phyloP scores from a whole-genome alignment of 2,888 invertebrate species.

The Spisula subtruncata region DNA sequence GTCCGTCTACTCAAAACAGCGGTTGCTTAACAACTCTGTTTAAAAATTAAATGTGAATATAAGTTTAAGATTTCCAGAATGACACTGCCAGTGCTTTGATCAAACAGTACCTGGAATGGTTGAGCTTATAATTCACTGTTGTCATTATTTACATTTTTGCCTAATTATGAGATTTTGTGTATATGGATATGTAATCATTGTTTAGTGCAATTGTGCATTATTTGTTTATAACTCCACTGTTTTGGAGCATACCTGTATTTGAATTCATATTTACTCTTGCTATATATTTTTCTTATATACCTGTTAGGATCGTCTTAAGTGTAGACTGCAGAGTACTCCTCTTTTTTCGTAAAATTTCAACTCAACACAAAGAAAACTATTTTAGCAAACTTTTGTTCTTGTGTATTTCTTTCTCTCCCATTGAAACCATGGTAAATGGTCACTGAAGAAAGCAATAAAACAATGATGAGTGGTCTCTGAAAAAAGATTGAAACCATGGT shows the following conservation, averaged over 20 bases:
- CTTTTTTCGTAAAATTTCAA: slow-evolving; percentile 48
- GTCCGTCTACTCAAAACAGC: too few relatives aligned
- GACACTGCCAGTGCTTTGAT: too few relatives aligned
- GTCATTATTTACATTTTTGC: not conserved
- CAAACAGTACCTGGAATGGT: too few relatives aligned
- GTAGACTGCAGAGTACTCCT: slow-evolving; percentile 40
- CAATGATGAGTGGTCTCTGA: too few relatives aligned
- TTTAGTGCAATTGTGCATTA: slow-evolving; percentile 23
- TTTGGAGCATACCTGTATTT: slow-evolving; percentile 2
- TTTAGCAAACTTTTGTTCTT: slow-evolving; percentile 60
- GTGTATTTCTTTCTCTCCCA: slow-evolving; percentile 11
- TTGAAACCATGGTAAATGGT: too few relatives aligned
- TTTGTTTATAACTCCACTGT: not conserved
- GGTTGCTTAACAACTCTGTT: too few relatives aligned
- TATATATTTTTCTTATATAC: slow-evolving; percentile 54
- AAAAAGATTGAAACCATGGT: too few relatives aligned
- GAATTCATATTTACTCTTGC: slow-evolving; percentile 30
- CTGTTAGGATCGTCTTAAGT: slow-evolving; percentile 49
- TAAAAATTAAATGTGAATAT: too few relatives aligned
- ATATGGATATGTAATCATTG: slow-evolving; percentile 2
- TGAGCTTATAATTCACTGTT: not conserved
- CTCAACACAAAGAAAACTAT: slow-evolving; percentile 69
- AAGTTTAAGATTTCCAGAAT: too few relatives aligned
- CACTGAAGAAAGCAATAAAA: too few relatives aligned
- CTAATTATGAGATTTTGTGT: slow-evolving; percentile 24